A percentile compares a stretch with the other conserved stretches of the same genome.
phyloP scores from a whole-genome alignment of 2,113 vertebrate species.

The Felis chaus region DNA sequence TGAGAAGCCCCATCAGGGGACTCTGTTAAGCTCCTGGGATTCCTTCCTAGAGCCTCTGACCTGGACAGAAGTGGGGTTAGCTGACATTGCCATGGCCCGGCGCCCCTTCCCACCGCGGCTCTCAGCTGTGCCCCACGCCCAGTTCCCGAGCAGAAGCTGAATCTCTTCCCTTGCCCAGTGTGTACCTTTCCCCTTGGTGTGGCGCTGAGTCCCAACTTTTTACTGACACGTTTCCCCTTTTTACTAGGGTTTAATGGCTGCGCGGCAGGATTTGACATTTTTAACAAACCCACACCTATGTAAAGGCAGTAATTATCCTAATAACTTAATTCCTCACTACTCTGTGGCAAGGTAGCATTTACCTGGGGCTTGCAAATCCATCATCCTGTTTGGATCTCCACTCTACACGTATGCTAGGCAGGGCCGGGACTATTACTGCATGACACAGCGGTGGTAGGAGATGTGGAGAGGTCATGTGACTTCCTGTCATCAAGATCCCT shows the following conservation, averaged over 20 bases:
- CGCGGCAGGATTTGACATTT: background rate
- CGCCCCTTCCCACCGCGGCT: fast-evolving
- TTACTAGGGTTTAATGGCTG: background rate
- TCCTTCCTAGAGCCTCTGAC: background rate
- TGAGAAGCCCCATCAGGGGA: background rate
- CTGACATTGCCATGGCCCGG: fast-evolving
- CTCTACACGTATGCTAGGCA: background rate
- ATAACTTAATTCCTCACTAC: background rate
- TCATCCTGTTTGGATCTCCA: background rate
- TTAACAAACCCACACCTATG: background rate
- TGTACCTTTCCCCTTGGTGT: background rate
- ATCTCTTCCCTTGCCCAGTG: background rate
- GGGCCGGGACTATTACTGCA: background rate
- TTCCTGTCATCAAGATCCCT: background rate
- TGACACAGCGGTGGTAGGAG: background rate
- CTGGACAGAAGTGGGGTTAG: background rate
- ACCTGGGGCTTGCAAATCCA: background rate
- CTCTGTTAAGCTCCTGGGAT: background rate
- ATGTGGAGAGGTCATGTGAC: background rate
- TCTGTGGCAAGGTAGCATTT: background rate
- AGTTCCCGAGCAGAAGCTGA: background rate
- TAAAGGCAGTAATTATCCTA: slow-evolving; percentile 1
- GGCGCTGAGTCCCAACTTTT: background rate
- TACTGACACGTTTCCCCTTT: background rate
- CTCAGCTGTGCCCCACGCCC: background rate